Percentiles rank a stretch among this genome's conserved stretches.
These are phyloP conservation scores for Heliconius cydno DNA, from an alignment of 2,888 invertebrate genomes.

Conservation along the genomic window DNA sequence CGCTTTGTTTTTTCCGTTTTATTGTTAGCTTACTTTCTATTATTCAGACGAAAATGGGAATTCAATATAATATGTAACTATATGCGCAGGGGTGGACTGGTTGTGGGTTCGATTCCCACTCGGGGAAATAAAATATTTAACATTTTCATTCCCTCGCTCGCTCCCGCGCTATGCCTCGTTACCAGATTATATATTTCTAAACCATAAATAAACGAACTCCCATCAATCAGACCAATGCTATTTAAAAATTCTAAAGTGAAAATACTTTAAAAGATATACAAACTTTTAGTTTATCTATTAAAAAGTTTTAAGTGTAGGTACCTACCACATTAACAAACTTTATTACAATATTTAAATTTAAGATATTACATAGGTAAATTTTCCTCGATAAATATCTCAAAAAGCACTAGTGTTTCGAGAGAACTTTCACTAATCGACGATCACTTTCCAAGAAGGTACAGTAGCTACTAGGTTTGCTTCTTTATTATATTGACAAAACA, in stretches of 20 bases:
- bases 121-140: too few relatives aligned
- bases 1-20: slow-evolving; percentile 36
- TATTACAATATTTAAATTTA: neutral
- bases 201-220: neutral
- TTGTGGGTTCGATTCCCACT: too few relatives aligned
- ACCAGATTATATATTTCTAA: too few relatives aligned
- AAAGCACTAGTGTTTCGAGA: neutral
- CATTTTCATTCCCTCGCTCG: too few relatives aligned
- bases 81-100: too few relatives aligned
- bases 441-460: slow-evolving; percentile 12
- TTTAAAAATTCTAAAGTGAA: neutral
- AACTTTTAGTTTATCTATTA: neutral
- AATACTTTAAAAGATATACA: neutral
- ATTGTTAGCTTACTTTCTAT: slow-evolving; percentile 20
- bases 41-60: neutral
- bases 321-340: neutral
- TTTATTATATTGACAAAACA: neutral
- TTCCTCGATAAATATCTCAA: neutral
- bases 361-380: neutral
- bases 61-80: neutral
- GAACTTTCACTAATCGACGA: slow-evolving; percentile 8
- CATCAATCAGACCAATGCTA: neutral
- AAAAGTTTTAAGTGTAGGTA: too few relatives aligned
- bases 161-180: too few relatives aligned
- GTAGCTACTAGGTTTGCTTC: neutral